These are phyloP conservation scores for Chydorus sphaericus DNA, from an alignment of 2,888 invertebrate species.

Conservation along the genomic window DNA sequence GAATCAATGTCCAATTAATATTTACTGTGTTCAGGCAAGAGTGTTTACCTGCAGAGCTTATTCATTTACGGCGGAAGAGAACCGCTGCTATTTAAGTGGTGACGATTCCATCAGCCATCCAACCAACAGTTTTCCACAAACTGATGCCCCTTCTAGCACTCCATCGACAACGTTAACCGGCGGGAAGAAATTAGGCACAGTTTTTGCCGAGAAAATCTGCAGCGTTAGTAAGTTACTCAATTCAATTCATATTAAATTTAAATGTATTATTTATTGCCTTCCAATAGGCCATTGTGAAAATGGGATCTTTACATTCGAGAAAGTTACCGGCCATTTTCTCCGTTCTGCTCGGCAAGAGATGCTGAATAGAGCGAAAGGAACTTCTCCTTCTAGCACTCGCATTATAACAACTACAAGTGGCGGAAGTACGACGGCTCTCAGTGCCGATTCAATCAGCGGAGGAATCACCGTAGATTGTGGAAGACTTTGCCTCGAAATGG, in stretches of 20 bases:
- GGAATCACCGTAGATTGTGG: slow-evolving; percentile 27
- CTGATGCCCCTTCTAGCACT: slow-evolving; percentile 17
- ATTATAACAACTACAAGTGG: too few relatives aligned
- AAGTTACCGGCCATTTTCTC: slow-evolving; percentile 31
- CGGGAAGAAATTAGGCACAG: slow-evolving; percentile 15
- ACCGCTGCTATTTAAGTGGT: slow-evolving; percentile 32
- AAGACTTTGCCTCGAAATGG: slow-evolving; percentile 27
- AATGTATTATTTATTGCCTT: not conserved
- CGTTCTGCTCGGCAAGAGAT: slow-evolving; percentile 29
- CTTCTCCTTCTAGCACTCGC: too few relatives aligned
- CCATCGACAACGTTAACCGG: too few relatives aligned
- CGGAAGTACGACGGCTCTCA: not conserved
- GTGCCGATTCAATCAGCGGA: not conserved
- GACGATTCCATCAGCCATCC: slow-evolving; percentile 29
- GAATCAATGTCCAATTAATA: not conserved
- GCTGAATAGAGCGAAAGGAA: slow-evolving; percentile 25
- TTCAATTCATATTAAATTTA: not conserved
- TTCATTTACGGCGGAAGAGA: slow-evolving; percentile 27
- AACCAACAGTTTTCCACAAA: too few relatives aligned
- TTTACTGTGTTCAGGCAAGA: slow-evolving; percentile 22
- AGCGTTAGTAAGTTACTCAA: slow-evolving; percentile 26
- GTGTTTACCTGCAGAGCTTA: slow-evolving; percentile 32
- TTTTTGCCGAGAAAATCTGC: slow-evolving; percentile 31
- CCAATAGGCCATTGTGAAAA: slow-evolving; percentile 30
- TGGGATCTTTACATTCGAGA: slow-evolving; percentile 32